These are phyloP conservation scores for Uloborus plumipes DNA, from an alignment of 2,888 invertebrate species.

Conservation along the genomic window DNA sequence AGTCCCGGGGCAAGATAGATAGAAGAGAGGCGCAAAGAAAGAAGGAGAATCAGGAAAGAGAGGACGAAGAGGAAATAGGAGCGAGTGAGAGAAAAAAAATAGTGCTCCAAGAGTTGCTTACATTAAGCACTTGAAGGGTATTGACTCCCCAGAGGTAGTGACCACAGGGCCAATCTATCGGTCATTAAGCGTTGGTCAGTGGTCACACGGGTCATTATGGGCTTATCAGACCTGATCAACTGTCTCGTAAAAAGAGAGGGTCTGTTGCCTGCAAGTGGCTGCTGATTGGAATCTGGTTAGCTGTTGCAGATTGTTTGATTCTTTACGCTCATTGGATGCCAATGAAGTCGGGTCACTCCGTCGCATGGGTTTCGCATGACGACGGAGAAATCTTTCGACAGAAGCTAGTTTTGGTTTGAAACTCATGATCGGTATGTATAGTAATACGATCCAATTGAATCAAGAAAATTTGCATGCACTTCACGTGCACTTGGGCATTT, in stretches of 20 bases:
- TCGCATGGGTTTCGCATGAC: background rate
- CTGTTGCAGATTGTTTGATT: slow-evolving; percentile 52
- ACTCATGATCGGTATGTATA: too few species aligned
- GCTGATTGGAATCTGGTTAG: slow-evolving; percentile 61
- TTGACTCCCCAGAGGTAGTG: slow-evolving; percentile 60
- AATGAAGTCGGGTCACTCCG: slow-evolving; percentile 14
- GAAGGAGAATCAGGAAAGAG: slow-evolving; percentile 1
- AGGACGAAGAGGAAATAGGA: background rate
- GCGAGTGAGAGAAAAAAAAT: slow-evolving; percentile 14
- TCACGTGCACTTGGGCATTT: too few species aligned
- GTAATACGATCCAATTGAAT: too few species aligned
- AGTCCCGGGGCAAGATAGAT: slow-evolving; percentile 30
- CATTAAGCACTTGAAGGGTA: slow-evolving; percentile 57
- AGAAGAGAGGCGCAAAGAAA: slow-evolving; percentile 21
- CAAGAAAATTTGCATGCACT: too few species aligned
- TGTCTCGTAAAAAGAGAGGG: slow-evolving; percentile 53
- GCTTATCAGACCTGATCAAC: slow-evolving; percentile 62
- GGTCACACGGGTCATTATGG: slow-evolving; percentile 61
- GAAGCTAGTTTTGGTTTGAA: too few species aligned
- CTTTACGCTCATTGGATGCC: slow-evolving; percentile 48
- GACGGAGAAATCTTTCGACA: background rate
- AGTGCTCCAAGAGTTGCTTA: slow-evolving; percentile 47
- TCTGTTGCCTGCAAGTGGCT: slow-evolving; percentile 24
- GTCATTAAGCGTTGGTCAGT: slow-evolving; percentile 57
- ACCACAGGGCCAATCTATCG: slow-evolving; percentile 60